Conservation (phyloP, 2,888 invertebrate species). For the Apodemia zela region DNA sequence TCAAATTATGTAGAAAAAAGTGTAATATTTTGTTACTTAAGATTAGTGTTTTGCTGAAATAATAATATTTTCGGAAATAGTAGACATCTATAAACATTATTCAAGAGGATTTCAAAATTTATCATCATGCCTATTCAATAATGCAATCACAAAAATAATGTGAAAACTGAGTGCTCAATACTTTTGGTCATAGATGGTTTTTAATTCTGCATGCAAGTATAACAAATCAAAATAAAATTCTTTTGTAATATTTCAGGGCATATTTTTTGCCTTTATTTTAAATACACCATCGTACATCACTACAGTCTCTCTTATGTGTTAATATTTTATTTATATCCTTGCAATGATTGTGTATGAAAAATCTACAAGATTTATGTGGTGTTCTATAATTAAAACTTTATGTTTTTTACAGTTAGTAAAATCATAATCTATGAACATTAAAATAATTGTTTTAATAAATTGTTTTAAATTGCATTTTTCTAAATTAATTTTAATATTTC, state of each 20-base stretch:
- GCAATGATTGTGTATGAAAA: conserved; percentile 28
- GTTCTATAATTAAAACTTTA: conserved; percentile 20
- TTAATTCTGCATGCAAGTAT: too few species aligned
- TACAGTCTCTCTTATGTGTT: conserved; percentile 26
- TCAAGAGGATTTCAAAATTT: too few species aligned
- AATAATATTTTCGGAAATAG: too few species aligned
- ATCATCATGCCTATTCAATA: too few species aligned
- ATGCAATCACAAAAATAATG: too few species aligned
- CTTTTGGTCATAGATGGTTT: background rate
- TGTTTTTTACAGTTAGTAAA: conserved; percentile 22
- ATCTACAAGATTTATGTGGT: conserved; percentile 28
- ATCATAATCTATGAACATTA: conserved; percentile 19
- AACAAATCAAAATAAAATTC: conserved; percentile 3
- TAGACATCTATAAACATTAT: too few species aligned
- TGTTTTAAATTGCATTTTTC: conserved; percentile 20
- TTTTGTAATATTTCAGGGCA: conserved; percentile 21
- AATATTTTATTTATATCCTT: conserved; percentile 27
- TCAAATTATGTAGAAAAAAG: too few species aligned
- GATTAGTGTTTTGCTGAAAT: too few species aligned
- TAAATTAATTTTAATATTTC: conserved; percentile 12
- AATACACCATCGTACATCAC: conserved; percentile 24
- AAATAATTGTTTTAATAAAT: conserved; percentile 21
- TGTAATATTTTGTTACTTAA: too few species aligned
- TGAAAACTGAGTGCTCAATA: too few species aligned
- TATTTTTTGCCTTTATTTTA: conserved; percentile 24